Evolutionary conservation across 2,113 vertebrate species (phyloP).

Genomic region (Psettodes erumei): DNA sequence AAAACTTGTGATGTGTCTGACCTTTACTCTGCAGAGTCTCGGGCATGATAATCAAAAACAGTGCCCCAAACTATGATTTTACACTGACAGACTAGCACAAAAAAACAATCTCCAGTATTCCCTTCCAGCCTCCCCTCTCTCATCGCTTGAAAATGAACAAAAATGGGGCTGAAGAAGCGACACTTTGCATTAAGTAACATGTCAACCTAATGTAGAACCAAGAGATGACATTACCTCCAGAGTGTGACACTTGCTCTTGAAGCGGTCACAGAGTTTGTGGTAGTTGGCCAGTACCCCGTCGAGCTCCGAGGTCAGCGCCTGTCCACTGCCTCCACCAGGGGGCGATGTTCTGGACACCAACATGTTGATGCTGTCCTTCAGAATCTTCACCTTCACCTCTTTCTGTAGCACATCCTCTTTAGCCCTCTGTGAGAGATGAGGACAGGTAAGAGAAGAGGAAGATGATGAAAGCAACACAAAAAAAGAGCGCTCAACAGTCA

Average conservation of each 20-base stretch:
- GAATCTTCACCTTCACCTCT: slow-evolving; percentile 97
- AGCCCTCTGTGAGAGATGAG: slow-evolving; percentile 84
- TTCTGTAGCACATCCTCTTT: slow-evolving; percentile 99
- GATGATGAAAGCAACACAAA: neutral
- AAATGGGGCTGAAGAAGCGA: slow-evolving; percentile 10
- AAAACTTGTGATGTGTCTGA: slow-evolving; percentile 23
- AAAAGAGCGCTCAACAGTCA: neutral
- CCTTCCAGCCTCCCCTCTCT: slow-evolving; percentile 17
- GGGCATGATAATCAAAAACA: slow-evolving; percentile 21
- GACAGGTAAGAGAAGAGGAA: neutral
- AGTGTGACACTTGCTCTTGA: slow-evolving; percentile 96
- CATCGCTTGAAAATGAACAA: slow-evolving; percentile 33
- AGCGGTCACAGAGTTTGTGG: slow-evolving; percentile 93
- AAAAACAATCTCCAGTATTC: neutral
- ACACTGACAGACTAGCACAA: slow-evolving; percentile 29
- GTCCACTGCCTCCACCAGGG: slow-evolving; percentile 79
- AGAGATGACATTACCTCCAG: slow-evolving; percentile 87
- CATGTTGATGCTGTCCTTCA: slow-evolving; percentile 95
- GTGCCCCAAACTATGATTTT: slow-evolving; percentile 30
- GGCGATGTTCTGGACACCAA: slow-evolving; percentile 85
- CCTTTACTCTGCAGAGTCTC: slow-evolving; percentile 41
- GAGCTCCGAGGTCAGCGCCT: slow-evolving; percentile 88
- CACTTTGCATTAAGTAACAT: slow-evolving; percentile 5
- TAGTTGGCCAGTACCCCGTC: slow-evolving; percentile 91
- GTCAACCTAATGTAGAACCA: slow-evolving; percentile 2